Percentiles rank a stretch among this genome's conserved stretches.
Evolutionary conservation across 2,797 vertebrate genomes (phyloP).

Genomic region (Peromyscus nudipes): DNA sequence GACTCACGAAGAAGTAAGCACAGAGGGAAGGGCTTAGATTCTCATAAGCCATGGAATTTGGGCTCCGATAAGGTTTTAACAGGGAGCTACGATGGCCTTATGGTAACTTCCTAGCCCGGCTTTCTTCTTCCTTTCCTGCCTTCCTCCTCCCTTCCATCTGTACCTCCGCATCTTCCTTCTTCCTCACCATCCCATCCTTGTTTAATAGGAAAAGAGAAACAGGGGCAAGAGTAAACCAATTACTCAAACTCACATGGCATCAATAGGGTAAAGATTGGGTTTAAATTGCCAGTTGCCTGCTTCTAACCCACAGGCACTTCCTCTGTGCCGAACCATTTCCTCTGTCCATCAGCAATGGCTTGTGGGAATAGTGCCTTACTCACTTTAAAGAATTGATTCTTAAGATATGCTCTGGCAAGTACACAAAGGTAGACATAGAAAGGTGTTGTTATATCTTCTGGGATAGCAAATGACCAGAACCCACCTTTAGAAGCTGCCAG

Average conservation of each 20-base stretch:
- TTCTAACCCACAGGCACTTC: neutral
- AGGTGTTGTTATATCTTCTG: neutral
- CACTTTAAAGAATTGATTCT: neutral
- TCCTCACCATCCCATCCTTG: neutral
- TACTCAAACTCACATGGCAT: neutral
- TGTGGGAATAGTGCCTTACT: neutral
- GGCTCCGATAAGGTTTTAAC: neutral
- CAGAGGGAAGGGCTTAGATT: neutral
- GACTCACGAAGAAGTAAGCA: neutral
- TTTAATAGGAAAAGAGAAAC: neutral
- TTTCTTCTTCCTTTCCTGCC: neutral
- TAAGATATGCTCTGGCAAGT: neutral
- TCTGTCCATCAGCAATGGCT: neutral
- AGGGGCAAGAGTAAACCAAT: neutral
- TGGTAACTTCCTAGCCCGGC: neutral
- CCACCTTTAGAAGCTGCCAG: neutral
- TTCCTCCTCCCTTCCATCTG: neutral
- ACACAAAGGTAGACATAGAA: neutral
- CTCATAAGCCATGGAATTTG: neutral
- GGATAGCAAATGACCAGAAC: neutral
- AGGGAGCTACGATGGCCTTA: neutral
- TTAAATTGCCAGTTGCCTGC: neutral
- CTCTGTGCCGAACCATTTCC: neutral
- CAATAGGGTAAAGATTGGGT: neutral
- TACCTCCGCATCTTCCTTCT: neutral